A percentile compares a stretch with the other conserved stretches of the same genome.
These are phyloP conservation scores for Bombycilla garrulus DNA, from an alignment of 2,113 vertebrate species.

Conservation along the genomic window DNA sequence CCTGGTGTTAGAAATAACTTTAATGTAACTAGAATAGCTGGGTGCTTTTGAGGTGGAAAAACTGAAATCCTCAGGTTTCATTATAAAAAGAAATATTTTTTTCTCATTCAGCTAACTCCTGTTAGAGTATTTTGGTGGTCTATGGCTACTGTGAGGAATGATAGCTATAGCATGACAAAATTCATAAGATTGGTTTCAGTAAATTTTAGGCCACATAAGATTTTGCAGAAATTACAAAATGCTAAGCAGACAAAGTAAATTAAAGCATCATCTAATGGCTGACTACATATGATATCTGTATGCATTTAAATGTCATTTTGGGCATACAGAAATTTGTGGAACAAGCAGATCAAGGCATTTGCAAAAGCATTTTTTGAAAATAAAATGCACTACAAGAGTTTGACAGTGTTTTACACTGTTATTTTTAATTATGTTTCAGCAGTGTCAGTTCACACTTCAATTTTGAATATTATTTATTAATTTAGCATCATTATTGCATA, in stretches of 20 bases:
- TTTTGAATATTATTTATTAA: conserved; percentile 40
- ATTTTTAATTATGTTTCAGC: conserved; percentile 23
- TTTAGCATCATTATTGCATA: neutral
- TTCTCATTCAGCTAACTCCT: neutral
- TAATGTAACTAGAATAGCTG: neutral
- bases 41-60: neutral
- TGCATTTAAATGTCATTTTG: conserved; percentile 12
- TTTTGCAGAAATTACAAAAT: neutral
- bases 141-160: neutral
- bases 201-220: neutral
- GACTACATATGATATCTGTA: neutral
- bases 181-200: neutral
- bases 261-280: neutral
- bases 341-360: conserved; percentile 23
- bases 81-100: neutral
- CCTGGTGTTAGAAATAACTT: neutral
- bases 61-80: neutral
- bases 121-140: neutral
- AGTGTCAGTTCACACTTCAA: neutral
- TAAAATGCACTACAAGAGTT: neutral
- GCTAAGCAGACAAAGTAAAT: neutral
- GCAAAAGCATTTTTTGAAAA: neutral
- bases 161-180: neutral
- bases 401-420: neutral
- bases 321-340: conserved; percentile 11